phyloP scores from a whole-genome alignment of 2,888 invertebrate genomes.

The Cantharis lateralis region DNA sequence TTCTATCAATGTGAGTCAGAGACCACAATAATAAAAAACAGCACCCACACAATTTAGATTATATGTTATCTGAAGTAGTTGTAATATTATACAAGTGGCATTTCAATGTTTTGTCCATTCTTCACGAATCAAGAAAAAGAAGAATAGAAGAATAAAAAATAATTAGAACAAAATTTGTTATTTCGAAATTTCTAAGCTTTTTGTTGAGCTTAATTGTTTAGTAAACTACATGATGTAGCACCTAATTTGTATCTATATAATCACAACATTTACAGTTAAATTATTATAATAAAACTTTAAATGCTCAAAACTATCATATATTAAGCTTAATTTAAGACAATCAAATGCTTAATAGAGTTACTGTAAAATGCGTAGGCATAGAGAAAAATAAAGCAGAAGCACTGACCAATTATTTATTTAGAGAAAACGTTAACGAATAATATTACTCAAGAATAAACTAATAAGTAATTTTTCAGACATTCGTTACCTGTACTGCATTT shows the following conservation, averaged over 20 bases:
- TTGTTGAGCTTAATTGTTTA: neutral
- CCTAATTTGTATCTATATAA: neutral
- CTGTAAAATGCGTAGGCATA: too few relatives aligned
- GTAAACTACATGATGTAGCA: neutral
- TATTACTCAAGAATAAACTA: neutral
- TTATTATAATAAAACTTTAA: neutral
- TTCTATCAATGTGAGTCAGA: neutral
- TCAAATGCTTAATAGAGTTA: too few relatives aligned
- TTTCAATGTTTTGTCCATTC: too few relatives aligned
- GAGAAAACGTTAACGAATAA: too few relatives aligned
- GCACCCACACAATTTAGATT: neutral
- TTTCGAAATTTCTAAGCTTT: too few relatives aligned
- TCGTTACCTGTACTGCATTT: neutral
- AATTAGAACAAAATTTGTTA: too few relatives aligned
- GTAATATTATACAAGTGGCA: neutral
- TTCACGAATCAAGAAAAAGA: too few relatives aligned
- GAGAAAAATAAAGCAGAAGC: too few relatives aligned
- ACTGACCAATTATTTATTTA: too few relatives aligned
- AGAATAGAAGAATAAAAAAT: too few relatives aligned
- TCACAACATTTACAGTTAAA: neutral
- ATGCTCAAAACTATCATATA: neutral
- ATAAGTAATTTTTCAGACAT: neutral
- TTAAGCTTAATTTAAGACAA: neutral
- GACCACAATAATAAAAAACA: neutral
- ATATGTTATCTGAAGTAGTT: neutral